Evolutionary conservation across 2,113 vertebrate genomes (phyloP).

Genomic region (Peucedramus taeniatus): DNA sequence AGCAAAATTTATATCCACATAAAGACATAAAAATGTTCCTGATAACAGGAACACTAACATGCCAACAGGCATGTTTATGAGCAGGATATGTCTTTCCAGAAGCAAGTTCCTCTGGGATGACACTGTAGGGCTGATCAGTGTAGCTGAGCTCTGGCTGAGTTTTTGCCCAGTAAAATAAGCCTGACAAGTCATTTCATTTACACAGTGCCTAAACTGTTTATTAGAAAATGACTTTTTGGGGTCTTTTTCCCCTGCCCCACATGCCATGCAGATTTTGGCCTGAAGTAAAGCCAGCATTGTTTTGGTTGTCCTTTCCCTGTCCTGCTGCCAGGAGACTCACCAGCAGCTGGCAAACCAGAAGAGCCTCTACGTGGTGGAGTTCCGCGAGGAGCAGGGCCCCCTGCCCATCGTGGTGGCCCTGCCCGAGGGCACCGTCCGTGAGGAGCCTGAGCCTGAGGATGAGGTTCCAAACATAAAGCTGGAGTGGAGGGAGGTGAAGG

Average conservation of each 20-base stretch:
- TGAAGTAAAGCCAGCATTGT: neutral
- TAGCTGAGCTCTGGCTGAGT: neutral
- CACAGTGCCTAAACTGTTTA: neutral
- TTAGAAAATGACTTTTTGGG: neutral
- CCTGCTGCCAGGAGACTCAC: conserved; percentile 81
- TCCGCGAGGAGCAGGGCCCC: conserved; percentile 79
- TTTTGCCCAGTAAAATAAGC: neutral
- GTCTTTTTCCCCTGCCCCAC: neutral
- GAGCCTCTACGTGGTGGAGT: conserved; percentile 88
- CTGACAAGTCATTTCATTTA: neutral
- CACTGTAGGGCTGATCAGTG: neutral
- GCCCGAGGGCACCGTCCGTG: conserved; percentile 54
- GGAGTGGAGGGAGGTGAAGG: conserved; percentile 86
- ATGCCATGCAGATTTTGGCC: neutral
- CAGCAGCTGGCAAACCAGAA: conserved; percentile 83
- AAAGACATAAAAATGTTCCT: neutral
- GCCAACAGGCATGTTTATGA: neutral
- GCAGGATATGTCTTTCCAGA: neutral
- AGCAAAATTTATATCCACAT: neutral
- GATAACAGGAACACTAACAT: fast-evolving
- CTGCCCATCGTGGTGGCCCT: conserved; percentile 85
- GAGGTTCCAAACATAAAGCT: conserved; percentile 78
- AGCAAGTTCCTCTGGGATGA: neutral
- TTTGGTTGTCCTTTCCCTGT: neutral
- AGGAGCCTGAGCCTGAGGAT: conserved; percentile 74